Evolutionary conservation across 2,113 vertebrate genomes (phyloP), one percentile per base, ranked within the genome.

Genomic region (Calonectris borealis): DNA sequence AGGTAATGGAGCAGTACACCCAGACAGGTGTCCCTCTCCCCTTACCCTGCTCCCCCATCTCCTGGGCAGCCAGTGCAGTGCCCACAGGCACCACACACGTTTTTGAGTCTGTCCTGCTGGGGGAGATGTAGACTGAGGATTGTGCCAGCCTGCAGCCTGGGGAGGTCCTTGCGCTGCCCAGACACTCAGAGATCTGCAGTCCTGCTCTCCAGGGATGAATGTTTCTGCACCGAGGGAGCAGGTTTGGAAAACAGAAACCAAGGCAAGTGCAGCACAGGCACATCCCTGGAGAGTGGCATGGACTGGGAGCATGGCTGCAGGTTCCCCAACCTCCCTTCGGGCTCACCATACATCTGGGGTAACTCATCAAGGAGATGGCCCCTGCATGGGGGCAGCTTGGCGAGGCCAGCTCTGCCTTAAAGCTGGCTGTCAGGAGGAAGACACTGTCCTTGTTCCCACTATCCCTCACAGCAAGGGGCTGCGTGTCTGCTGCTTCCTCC

Each of bases 301-400:
- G 57, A 24, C 51, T 15, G 24, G 22, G 36, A 22, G 36, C 16
- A 6, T 13, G 44, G 22, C 31, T 72, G 65, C 42, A 34, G 27
- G 54, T 48, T 48, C 38, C 29, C 21, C 2, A 1, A 22, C 9
- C 14, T 34, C 38, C 29, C 40, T 48, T 32, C 4, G 2, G 69
- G 18, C 21, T n/a, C 3, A 2, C 15, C 3, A 0, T 24, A 17
- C 40, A 42, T 40, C n/a, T 1, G 6, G 22, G 36, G 12, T 29
- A 40, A 15, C 34, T 40, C 76, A 48, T 8, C 0, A 1, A 61
- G 48, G 54, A 52, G n/a, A 18, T 13, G 57, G 34, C 11, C 16
- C 49, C 19, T 49, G 62, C 5, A 1, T 9, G 10, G 29, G 73
- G 13, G 9, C 44, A 44, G 44, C 36, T 21, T 40, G 29, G 29